A percentile compares a stretch with the other conserved stretches of the same genome.
phyloP scores from a whole-genome alignment of 2,888 invertebrate genomes.

The Eustalomyia histrio region DNA sequence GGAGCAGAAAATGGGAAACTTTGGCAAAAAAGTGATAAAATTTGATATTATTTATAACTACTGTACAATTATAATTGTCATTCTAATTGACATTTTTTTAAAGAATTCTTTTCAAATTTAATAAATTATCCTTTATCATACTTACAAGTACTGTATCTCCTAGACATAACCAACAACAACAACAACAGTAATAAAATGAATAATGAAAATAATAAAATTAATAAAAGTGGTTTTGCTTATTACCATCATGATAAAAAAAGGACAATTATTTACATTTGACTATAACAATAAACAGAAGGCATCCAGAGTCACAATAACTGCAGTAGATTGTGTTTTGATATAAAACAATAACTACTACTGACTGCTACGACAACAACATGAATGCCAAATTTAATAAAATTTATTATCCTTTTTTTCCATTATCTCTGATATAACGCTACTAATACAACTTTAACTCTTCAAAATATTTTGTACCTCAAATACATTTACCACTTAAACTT shows the following conservation, averaged over 20 bases:
- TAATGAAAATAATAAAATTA: slow-evolving; percentile 43
- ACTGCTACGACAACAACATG: slow-evolving; percentile 33
- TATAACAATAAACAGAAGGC: slow-evolving; percentile 29
- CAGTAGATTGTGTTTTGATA: slow-evolving; percentile 39
- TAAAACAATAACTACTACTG: slow-evolving; percentile 15
- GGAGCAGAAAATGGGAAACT: too few relatives aligned
- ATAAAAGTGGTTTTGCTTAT: slow-evolving; percentile 42
- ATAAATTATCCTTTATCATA: background rate
- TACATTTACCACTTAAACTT: slow-evolving; percentile 32
- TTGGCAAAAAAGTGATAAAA: too few relatives aligned
- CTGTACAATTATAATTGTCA: too few relatives aligned
- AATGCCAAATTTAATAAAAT: slow-evolving; percentile 77
- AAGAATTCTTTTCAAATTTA: background rate
- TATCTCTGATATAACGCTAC: slow-evolving; percentile 66
- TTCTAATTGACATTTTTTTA: too few relatives aligned
- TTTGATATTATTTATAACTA: too few relatives aligned
- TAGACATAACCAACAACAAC: background rate
- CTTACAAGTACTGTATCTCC: background rate
- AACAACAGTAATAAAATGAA: slow-evolving; percentile 11
- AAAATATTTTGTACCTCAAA: slow-evolving; percentile 9
- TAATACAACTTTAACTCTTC: background rate
- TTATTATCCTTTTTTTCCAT: slow-evolving; percentile 75
- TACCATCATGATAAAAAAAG: slow-evolving; percentile 30
- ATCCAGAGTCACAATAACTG: background rate
- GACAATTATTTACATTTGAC: slow-evolving; percentile 28